Conservation (phyloP, 2,888 invertebrate genomes). For the Agelastica alni region DNA sequence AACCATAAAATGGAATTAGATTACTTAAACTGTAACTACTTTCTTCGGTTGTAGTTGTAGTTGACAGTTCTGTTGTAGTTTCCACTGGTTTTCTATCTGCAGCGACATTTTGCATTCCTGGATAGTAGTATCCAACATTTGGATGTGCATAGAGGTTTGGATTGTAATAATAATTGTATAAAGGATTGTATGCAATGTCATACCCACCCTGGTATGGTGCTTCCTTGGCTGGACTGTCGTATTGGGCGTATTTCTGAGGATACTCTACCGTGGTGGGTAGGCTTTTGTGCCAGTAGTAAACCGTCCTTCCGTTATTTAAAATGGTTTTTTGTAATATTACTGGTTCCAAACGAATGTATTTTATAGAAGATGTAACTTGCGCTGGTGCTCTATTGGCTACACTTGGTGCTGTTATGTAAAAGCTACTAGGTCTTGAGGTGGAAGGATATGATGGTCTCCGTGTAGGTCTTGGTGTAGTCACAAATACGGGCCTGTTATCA, state of each 20-base stretch:
- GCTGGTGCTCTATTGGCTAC: conserved; percentile 19
- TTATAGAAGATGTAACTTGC: conserved; percentile 36
- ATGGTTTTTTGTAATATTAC: conserved; percentile 54
- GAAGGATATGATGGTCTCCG: conserved; percentile 28
- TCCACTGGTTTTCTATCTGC: conserved; percentile 15
- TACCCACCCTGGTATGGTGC: not conserved
- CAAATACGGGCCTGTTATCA: conserved; percentile 27
- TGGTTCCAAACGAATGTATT: conserved; percentile 53
- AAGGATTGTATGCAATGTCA: not conserved
- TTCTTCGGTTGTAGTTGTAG: conserved; percentile 31
- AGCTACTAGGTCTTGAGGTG: conserved; percentile 37
- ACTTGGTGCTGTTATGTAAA: conserved; percentile 44
- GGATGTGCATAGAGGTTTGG: not conserved
- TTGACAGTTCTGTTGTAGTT: conserved; percentile 24
- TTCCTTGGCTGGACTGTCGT: conserved; percentile 1
- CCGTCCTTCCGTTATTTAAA: conserved; percentile 50
- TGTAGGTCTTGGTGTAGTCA: conserved; percentile 25
- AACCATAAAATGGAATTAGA: conserved; percentile 33
- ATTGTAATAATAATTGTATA: conserved; percentile 10
- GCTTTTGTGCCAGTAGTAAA: conserved; percentile 53
- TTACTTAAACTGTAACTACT: conserved; percentile 31
- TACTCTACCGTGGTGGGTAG: conserved; percentile 45
- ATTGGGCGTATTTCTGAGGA: conserved; percentile 4
- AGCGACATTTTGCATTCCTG: not conserved
- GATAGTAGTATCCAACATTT: conserved; percentile 7